Base-by-base conservation (phyloP, 2,888 invertebrate genomes). In the Melikaiella ostensackeni region DNA sequence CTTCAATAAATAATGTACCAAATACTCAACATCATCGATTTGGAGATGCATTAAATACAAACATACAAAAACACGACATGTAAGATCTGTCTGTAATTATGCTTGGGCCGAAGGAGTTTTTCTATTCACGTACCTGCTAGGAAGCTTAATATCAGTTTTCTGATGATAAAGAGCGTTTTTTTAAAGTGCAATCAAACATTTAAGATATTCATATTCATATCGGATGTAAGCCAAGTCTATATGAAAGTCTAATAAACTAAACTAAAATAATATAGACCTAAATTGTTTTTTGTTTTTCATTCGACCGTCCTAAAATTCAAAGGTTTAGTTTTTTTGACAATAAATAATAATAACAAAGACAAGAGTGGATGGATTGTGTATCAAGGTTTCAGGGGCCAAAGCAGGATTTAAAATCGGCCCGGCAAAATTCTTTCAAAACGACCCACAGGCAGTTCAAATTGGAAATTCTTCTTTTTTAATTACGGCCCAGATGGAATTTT, bases 221-320 rank as follows among this genome's bases (percentile, higher is more conserved):
- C 11, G 55, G 30, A 33, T n/a, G 30, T 30, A 50, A 46, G n/a
- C 46, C 50, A n/a, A 35, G 4, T 9, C n/a, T 50, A 50, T 50
- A 16, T 33, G 19, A 70, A 70, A 50, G 21, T 50, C 6, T 50
- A 70, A 70, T 70, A 70, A 70, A 70, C n/a, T 50, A 50, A 46
- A 50, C n/a, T 46, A 42, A 42, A 5, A 42, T 33, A 33, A 33
- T 42, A 16, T 42, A 70, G n/a, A 55, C 2, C 19, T 2, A 46
- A 19, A 50, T 21, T 55, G 50, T 55, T 55, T 9, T 46, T 46
- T 6, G 1, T 46, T 46, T 19, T 55, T 4, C n/a, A n/a, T 50
- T 50, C 50, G n/a, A 55, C 8, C 16, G 1, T 16, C 55, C 55
- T 55, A 2, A 55, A 11, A 55, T 55, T 16, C 5, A 42, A 5